Evolutionary conservation across 2,113 vertebrate genomes (phyloP), one percentile per base, ranked within the genome.

Genomic region (Prionailurus viverrinus): DNA sequence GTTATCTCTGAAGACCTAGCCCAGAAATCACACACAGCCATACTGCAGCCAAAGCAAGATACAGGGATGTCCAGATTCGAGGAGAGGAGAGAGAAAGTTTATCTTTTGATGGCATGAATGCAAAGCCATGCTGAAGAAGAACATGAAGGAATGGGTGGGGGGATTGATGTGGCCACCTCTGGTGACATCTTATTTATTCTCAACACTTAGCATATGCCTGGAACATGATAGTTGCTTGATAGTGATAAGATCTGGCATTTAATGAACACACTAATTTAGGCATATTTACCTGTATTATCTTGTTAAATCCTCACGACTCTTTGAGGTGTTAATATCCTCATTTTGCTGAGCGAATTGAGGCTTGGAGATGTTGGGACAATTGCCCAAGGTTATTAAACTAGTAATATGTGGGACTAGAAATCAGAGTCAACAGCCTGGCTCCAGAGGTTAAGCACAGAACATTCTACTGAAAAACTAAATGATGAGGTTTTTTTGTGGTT

Each of bases 281-380:
- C 39, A 86, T 66, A 86, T 66, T 89, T 93, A 51, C 80, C 27
- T 68, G 36, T 58, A 36, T 48, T 36, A 58, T 65, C 31, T 89
- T 69, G 33, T 58, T 94, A 94, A 96, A 83, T 84, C n/a, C 36
- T 82, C 79, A 58, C 10, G 4, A 74, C 53, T 65, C 71, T 94
- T 93, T 58, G 55, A 61, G 55, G 36, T 53, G 39, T 88, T 91
- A 36, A n/a, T 45, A 48, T 66, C 36, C 33, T 74, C 79, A 89
- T 85, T 85, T 96, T 91, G 58, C 65, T 66, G 55, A 89, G 55
- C 55, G 80, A 73, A 85, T 18, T 79, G 79, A 80, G 23, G 33
- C 33, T 80, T 90, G 71, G 74, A 45, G 66, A 39, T 88, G n/a
- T 90, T 69, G 73, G 85, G 7, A 16, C 61, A 74, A 95, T 71